Base-by-base conservation (phyloP, 2,888 invertebrate genomes). In the Electrophaes corylata region DNA sequence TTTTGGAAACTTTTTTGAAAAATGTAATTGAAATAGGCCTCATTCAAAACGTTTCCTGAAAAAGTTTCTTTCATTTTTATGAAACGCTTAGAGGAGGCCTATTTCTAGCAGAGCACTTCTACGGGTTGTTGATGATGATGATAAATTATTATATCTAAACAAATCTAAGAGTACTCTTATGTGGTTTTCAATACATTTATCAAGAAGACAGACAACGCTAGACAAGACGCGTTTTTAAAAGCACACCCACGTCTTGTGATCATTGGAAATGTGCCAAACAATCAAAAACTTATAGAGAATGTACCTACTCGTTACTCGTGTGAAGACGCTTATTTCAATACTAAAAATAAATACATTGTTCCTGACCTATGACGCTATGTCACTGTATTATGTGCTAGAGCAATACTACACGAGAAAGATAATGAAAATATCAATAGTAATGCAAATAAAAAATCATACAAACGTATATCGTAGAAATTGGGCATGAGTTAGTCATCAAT, bases 201-300 rank as follows among this genome's bases (percentile, higher is more conserved):
- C 58, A 49, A 57, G 49, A 59, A 53, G 44, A 53, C 12, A 43
- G 46, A 37, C 37, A 56, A 41, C 23, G 45, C 23, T 43, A 55
- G 46, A 43, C 58, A 48, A 67, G 55, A 59, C 60, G 43, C 31
- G 59, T 52, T 58, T 62, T 66, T 66, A 60, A 67, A 65, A 66
- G 55, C 51, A 65, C 69, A 53, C 76, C 78, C 72, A 78, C 79
- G 63, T 66, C 29, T 67, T 70, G 67, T 46, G 64, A 61, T 70
- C 61, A 62, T 77, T 88, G 87, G 88, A 79, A 48, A 45, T 11
- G 35, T 44, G 83, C 87, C 88, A 88, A 86, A 73, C 76, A 78
- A 87, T 87, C 83, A 86, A 83, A 87, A 79, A 75, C 66, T 75
- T 73, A 80, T 84, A 79, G 75, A 72, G 68, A 72, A 74, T 69